Percentiles rank a stretch among this genome's conserved stretches.
Evolutionary conservation across 64 coral and sea anemone genomes (phyloP).

Genomic region (Catalaphyllia jardinei): DNA sequence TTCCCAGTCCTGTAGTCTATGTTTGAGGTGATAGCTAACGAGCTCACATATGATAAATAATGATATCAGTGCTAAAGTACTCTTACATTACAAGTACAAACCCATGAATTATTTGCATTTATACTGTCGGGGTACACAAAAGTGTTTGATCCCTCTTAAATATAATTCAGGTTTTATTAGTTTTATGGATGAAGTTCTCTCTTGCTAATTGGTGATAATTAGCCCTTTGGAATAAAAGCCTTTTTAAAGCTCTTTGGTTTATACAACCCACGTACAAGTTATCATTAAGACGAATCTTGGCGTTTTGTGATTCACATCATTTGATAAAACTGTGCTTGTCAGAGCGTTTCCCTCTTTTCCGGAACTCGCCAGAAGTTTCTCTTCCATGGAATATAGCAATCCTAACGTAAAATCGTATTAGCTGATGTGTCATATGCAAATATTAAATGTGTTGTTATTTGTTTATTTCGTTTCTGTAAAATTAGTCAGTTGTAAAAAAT

Average conservation of each 20-base stretch:
- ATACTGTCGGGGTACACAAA: background rate
- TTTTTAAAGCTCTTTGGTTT: background rate
- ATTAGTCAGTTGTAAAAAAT: background rate
- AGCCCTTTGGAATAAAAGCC: background rate
- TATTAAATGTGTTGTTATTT: background rate
- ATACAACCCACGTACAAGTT: background rate
- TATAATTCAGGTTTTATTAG: background rate
- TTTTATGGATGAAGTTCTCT: background rate
- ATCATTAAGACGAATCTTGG: background rate
- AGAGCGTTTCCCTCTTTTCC: no score
- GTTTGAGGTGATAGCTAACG: background rate
- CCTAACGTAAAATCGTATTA: no score
- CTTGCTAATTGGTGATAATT: slow-evolving; percentile 12
- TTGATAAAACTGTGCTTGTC: no score
- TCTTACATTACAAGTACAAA: background rate
- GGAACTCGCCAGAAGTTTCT: no score
- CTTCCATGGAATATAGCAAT: no score
- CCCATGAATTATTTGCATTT: background rate
- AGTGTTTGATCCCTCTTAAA: background rate
- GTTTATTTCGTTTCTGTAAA: background rate
- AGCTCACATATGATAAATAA: background rate
- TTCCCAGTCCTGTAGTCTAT: background rate
- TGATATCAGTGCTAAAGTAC: background rate
- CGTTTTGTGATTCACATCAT: background rate
- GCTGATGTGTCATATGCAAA: background rate